Base-by-base conservation (phyloP, 2,113 vertebrate species). In the Centropus bengalensis region DNA sequence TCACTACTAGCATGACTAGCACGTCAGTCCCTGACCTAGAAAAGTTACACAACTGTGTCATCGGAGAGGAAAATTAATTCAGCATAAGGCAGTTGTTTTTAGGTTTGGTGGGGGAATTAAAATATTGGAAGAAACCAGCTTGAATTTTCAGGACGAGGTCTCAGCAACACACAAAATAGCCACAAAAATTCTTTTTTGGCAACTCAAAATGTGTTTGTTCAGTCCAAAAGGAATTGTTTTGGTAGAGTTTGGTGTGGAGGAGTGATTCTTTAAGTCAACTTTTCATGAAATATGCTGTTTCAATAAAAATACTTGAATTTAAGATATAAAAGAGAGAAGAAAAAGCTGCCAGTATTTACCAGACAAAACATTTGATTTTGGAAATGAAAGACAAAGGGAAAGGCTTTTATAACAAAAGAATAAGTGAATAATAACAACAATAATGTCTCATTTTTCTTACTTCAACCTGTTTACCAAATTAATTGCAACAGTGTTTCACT, bases 181-280 rank as follows among this genome's bases (percentile, higher is more conserved):
- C 89, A 82, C 77, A 94, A 64, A 59, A 79, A 86, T 74, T 58
- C 23, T 54, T 23, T 47, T 68, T 54, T 92, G 89, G 86, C 86
- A 64, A 36, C 51, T 52, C 1, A 0, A 27, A 64, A 59, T 69
- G n/a, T 27, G n/a, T 79, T 64, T 38, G 23, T 68, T 89, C 71
- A 86, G 38, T 33, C 71, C 56, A 1, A 54, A 58, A 82, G 30
- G 44, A 69, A 63, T 89, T 79, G 66, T 73, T 94, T 94, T 78
- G 49, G 71, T 82, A 82, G 28, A 10, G 10, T 42, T 69, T 52
- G 36, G 60, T 44, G 55, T 74, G 71, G 8, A 8, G 10, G 14
- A 24, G 60, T 55, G 70, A 38, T 54, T 54, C 21, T 85, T 67
- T 32, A 52, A 59, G 30, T 78, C 22, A 55, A 27, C 64, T 78